Conservation (phyloP, 64 coral and sea anemone genomes). For the Catalaphyllia jardinei region DNA sequence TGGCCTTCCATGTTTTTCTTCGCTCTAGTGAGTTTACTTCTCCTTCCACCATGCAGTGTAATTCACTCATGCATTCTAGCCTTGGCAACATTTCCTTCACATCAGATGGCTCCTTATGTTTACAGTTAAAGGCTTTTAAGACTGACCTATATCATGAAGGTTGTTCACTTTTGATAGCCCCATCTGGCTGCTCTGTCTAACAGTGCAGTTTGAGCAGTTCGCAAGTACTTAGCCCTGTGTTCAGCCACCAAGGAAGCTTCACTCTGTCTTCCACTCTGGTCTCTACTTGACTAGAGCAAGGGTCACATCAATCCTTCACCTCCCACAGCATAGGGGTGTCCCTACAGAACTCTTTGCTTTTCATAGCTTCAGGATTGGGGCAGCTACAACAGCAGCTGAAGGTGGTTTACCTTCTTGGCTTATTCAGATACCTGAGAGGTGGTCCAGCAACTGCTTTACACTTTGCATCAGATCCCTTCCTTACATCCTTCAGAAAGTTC, state of each 20-base stretch:
- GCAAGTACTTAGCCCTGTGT: too few relatives aligned
- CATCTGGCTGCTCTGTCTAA: too few relatives aligned
- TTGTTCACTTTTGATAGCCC: too few relatives aligned
- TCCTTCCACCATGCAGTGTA: too few relatives aligned
- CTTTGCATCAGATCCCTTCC: not conserved
- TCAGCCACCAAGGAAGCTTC: not conserved
- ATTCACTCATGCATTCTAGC: too few relatives aligned
- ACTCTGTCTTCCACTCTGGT: slow-evolving; percentile 2
- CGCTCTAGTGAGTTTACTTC: too few relatives aligned
- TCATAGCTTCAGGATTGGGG: slow-evolving; percentile 5
- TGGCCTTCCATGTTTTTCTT: too few relatives aligned
- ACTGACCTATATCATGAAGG: too few relatives aligned
- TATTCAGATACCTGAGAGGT: not conserved
- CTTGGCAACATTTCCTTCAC: too few relatives aligned
- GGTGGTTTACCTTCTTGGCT: slow-evolving; percentile 5
- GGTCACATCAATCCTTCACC: not conserved
- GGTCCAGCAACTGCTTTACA: slow-evolving; percentile 8
- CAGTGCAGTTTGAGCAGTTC: too few relatives aligned
- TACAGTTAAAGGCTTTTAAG: too few relatives aligned
- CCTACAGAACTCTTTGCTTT: not conserved
- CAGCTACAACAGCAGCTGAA: not conserved
- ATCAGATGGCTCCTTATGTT: too few relatives aligned
- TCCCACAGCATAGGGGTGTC: not conserved
- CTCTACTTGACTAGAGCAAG: not conserved
- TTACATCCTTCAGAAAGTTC: not conserved